Conservation (phyloP, 2,113 vertebrate species). For the Eurystomus gularis region DNA sequence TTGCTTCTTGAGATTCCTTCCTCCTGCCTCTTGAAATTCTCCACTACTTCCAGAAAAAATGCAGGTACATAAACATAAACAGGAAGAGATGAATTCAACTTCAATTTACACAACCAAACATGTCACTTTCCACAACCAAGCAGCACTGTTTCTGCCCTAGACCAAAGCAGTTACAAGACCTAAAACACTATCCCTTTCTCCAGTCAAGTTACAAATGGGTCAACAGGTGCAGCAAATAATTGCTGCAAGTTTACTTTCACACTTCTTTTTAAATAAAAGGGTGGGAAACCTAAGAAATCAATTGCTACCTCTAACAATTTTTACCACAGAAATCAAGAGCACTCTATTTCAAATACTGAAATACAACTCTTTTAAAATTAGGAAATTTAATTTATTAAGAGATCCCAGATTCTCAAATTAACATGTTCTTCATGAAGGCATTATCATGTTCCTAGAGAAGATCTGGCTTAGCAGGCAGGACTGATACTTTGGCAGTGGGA, state of each 20-base stretch:
- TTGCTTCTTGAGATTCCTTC: neutral
- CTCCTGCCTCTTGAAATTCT: neutral
- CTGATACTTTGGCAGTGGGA: neutral
- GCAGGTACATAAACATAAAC: neutral
- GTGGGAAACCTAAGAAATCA: neutral
- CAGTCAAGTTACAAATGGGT: rapidly evolving
- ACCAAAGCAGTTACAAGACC: neutral
- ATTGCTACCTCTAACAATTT: neutral
- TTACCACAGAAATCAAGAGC: neutral
- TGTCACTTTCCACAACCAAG: neutral
- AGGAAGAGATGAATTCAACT: neutral
- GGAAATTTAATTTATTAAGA: neutral
- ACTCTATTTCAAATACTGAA: neutral
- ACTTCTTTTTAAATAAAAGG: neutral
- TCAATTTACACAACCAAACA: neutral
- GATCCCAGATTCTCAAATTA: neutral
- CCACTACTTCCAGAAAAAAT: neutral
- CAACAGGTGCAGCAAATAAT: neutral
- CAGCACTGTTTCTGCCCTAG: neutral
- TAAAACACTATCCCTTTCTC: neutral
- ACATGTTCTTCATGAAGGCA: neutral
- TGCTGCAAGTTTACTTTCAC: neutral
- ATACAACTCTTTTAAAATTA: neutral
- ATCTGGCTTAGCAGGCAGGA: neutral
- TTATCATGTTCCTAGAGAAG: neutral